Evolutionary conservation across 2,888 invertebrate genomes (phyloP).

Genomic region (Drosophila meridiana): DNA sequence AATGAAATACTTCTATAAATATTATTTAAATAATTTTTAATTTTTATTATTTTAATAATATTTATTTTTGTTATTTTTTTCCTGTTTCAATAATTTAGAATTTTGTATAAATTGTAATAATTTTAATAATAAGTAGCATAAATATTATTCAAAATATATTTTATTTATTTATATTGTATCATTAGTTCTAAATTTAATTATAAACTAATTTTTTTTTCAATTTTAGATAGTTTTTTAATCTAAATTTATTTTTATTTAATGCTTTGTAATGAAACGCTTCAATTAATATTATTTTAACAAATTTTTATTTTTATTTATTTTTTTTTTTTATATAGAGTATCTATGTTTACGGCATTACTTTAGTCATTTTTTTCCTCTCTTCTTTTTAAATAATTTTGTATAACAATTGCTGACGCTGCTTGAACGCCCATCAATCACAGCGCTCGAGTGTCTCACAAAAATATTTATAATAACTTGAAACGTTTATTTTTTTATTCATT

Average conservation of each 20-base stretch:
- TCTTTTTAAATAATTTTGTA: conserved; percentile 38
- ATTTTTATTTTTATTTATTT: no score
- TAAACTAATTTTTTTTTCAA: no score
- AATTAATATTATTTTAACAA: not conserved
- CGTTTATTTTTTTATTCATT: conserved; percentile 11
- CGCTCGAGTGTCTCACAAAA: conserved; percentile 69
- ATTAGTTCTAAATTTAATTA: no score
- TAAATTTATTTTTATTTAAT: no score
- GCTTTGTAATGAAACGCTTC: not conserved
- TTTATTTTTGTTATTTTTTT: no score
- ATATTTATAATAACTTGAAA: conserved; percentile 73
- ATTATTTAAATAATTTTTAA: no score
- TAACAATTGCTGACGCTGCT: conserved; percentile 65
- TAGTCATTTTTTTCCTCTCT: not conserved
- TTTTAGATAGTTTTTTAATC: no score
- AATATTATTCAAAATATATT: no score
- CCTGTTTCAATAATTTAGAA: no score
- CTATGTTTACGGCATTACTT: not conserved
- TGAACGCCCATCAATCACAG: conserved; percentile 70
- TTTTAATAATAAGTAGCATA: not conserved
- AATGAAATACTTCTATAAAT: no score
- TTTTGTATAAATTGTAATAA: not conserved
- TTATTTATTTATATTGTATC: not conserved
- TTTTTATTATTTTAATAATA: no score
- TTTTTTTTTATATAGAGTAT: conserved; percentile 14